These are phyloP conservation scores for Porphyrio hochstetteri DNA, from an alignment of 2,113 vertebrate genomes.

Conservation along the genomic window DNA sequence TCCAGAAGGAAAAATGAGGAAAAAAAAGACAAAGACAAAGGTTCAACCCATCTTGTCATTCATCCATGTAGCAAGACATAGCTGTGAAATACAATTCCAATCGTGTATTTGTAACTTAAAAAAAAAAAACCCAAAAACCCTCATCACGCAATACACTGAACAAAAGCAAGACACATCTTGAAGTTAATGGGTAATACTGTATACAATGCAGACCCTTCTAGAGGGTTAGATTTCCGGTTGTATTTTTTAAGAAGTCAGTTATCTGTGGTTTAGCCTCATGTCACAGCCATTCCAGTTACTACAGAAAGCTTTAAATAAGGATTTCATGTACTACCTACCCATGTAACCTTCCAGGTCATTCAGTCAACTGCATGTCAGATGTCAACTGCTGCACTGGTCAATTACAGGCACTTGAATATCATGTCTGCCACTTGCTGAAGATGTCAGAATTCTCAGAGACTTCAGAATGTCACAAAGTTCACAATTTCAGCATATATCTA, in stretches of 20 bases:
- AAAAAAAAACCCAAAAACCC: neutral
- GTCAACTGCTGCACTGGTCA: conserved; percentile 65
- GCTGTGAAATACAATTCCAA: conserved; percentile 55
- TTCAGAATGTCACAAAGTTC: conserved; percentile 51
- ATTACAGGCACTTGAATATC: conserved; percentile 75
- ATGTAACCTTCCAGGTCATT: conserved; percentile 59
- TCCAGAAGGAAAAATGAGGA: conserved; percentile 29
- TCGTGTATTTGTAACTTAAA: conserved; percentile 47
- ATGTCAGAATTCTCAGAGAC: conserved; percentile 66
- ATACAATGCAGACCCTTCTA: conserved; percentile 56
- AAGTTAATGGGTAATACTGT: conserved; percentile 51
- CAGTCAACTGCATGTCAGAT: conserved; percentile 47
- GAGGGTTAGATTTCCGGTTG: conserved; percentile 57
- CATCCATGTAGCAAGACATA: conserved; percentile 18
- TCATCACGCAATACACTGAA: conserved; percentile 29
- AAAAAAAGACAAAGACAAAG: conserved; percentile 27
- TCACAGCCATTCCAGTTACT: conserved; percentile 54
- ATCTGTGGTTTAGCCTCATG: conserved; percentile 54
- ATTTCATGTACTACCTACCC: conserved; percentile 55
- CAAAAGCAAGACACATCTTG: conserved; percentile 50
- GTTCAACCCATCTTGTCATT: conserved; percentile 42
- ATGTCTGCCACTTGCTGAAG: conserved; percentile 63
- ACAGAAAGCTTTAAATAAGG: conserved; percentile 62
- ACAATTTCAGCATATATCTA: conserved; percentile 45
- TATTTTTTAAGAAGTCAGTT: conserved; percentile 59